phyloP scores from a whole-genome alignment of 2,888 invertebrate genomes.

The Podabrus alpinus region DNA sequence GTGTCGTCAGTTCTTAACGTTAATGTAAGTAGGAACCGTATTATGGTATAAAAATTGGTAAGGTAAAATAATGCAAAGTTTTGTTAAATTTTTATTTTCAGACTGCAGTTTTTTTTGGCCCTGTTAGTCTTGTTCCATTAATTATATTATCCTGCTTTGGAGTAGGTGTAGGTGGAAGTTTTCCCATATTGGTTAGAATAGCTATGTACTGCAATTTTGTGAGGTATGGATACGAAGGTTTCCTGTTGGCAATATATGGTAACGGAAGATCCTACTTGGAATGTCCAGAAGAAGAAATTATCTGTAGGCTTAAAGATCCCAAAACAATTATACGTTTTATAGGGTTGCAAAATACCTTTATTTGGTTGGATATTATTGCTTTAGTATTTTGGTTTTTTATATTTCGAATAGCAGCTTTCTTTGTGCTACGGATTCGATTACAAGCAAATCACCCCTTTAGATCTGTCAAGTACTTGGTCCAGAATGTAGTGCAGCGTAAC shows the following conservation, averaged over 20 bases:
- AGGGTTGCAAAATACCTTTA: slow-evolving; percentile 73
- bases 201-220: slow-evolving; percentile 83
- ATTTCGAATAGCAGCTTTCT: slow-evolving; percentile 71
- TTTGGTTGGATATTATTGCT: slow-evolving; percentile 69
- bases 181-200: slow-evolving; percentile 76
- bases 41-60: not conserved
- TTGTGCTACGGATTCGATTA: slow-evolving; percentile 72
- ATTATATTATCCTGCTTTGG: slow-evolving; percentile 87
- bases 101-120: slow-evolving; percentile 90
- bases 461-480: not conserved
- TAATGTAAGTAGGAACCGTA: slow-evolving; percentile 65
- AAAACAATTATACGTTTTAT: slow-evolving; percentile 74
- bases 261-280: slow-evolving; percentile 73
- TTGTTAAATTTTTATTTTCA: slow-evolving; percentile 51
- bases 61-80: not conserved
- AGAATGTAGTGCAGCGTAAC: too few relatives aligned
- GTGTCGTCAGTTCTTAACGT: slow-evolving; percentile 76
- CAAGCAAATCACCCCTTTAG: slow-evolving; percentile 59
- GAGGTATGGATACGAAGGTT: slow-evolving; percentile 69
- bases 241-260: slow-evolving; percentile 77
- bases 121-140: slow-evolving; percentile 82
- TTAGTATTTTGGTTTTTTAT: slow-evolving; percentile 65
- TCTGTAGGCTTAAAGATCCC: slow-evolving; percentile 77
- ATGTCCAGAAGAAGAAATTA: slow-evolving; percentile 72
- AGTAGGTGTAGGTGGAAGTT: slow-evolving; percentile 67